Base-by-base conservation (phyloP, 2,888 invertebrate genomes). In the Scaptomyza cyrtandrae region DNA sequence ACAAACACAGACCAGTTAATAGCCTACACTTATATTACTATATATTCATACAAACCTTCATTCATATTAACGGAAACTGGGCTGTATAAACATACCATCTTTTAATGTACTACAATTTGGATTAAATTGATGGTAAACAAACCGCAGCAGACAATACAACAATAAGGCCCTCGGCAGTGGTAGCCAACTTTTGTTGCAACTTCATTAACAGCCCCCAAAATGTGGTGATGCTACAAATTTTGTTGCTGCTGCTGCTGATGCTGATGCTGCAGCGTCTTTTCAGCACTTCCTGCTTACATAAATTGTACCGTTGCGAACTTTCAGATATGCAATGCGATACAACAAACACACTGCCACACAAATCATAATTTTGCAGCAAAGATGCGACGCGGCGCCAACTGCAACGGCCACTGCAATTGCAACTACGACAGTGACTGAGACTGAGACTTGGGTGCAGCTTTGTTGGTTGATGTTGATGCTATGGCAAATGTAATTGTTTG, bases 71-170 rank as follows among this genome's bases (percentile, higher is more conserved):
- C 73, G 73, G 73, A 74, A 74, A 74, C 60, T 50, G 49, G 66
- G 31, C 35, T 43, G 41, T 27, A 46, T 52, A 41, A 39, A 52
- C 66, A 72, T 54, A 41, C 65, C 49, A 44, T 33, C 13, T 41
- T 53, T 72, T 48, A 52, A 49, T 59, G 54, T 56, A 45, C 41
- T 29, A 39, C 27, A 24, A 45, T 71, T 74, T 73, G 24, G 56
- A 70, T 53, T 71, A 82, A 81, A 81, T 87, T 88, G 86, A 71
- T 82, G 88, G 69, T 75, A 87, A 78, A 81, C 79, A 81, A 72
- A 62, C 74, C 53, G 50, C 75, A 49, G 52, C 73, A 67, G 61
- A 80, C 80, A 84, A 87, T 87, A 72, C 86, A 72, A 63, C 75
- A 85, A 82, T 75, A 81, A 60, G 67, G 54, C 55, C 69, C 64